Evolutionary conservation across 2,113 vertebrate species (phyloP), one percentile per base, ranked within the genome.

Genomic region (Burhinus oedicnemus): DNA sequence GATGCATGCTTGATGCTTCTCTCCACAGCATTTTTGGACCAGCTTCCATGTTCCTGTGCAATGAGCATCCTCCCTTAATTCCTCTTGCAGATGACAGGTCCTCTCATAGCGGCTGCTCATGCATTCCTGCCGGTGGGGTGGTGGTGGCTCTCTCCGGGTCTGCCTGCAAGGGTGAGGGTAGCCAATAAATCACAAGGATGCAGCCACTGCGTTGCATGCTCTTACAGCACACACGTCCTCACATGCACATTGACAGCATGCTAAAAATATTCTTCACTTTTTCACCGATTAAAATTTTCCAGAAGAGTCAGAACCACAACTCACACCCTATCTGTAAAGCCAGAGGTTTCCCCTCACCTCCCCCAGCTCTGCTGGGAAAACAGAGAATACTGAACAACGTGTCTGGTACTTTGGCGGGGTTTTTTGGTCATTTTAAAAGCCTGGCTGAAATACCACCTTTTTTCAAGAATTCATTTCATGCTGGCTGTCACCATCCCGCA

Each of bases 281-380:
- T 95, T 94, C 49, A 84, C 72, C 5, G 3, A 94, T 89, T 65
- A 87, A 76, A 87, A 91, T 92, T 97, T 97, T 90, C 95, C 91
- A 70, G 85, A 62, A 89, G 76, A 83, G 87, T 16, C 10, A 5
- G 90, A 90, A 74, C 71, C 76, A 52, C 79, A 79, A 83, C 77
- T 66, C 83, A 83, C 91, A 80, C 66, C 83, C 86, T 72, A 86
- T 92, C 47, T 79, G 74, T 44, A n/a, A 17, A 74, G 90, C 74
- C 93, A 95, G 65, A 93, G 77, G 64, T 79, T 96, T 96, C 72
- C 80, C 81, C 54, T 90, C 76, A 18, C 64, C 47, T 49, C 74
- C 71, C 40, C 20, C 69, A 87, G 85, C 65, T 44, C 82, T 91
- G 80, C 58, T 3, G 2, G 78, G 88, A 92, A 93, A 94, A 90